phyloP scores from a whole-genome alignment of 2,888 invertebrate genomes.

The Hecatera dysodea region DNA sequence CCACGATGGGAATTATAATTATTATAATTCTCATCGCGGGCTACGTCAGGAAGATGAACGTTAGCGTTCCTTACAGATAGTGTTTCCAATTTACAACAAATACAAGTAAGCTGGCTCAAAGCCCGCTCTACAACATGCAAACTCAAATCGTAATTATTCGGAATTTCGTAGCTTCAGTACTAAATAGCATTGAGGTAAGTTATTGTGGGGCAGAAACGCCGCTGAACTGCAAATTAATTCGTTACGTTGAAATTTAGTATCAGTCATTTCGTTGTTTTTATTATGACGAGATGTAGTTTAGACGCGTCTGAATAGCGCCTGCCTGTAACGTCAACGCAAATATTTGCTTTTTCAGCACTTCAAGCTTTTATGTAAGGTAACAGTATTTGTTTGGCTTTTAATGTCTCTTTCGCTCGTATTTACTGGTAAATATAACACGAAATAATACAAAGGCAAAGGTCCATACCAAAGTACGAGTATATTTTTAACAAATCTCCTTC shows the following conservation, averaged over 20 bases:
- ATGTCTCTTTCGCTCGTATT: slow-evolving; percentile 5
- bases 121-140: slow-evolving; percentile 7
- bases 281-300: slow-evolving; percentile 39
- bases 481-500: slow-evolving; percentile 26
- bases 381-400: slow-evolving; percentile 11
- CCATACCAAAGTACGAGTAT: background rate
- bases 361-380: slow-evolving; percentile 30
- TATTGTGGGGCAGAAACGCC: slow-evolving; percentile 27
- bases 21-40: slow-evolving; percentile 11
- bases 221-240: slow-evolving; percentile 39
- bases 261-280: slow-evolving; percentile 32
- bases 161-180: slow-evolving; percentile 19
- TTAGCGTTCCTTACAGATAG: slow-evolving; percentile 17
- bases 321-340: slow-evolving; percentile 42
- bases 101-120: slow-evolving; percentile 13
- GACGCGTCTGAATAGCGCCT: slow-evolving; percentile 41
- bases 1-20: no score
- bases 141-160: slow-evolving; percentile 42
- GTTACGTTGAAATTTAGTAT: slow-evolving; percentile 34
- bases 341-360: slow-evolving; percentile 35
- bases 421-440: background rate
- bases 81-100: slow-evolving; percentile 28
- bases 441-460: background rate
- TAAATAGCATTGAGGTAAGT: slow-evolving; percentile 47
- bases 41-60: slow-evolving; percentile 17